Conservation (phyloP, 2,888 invertebrate species). For the Baccha elongata region DNA sequence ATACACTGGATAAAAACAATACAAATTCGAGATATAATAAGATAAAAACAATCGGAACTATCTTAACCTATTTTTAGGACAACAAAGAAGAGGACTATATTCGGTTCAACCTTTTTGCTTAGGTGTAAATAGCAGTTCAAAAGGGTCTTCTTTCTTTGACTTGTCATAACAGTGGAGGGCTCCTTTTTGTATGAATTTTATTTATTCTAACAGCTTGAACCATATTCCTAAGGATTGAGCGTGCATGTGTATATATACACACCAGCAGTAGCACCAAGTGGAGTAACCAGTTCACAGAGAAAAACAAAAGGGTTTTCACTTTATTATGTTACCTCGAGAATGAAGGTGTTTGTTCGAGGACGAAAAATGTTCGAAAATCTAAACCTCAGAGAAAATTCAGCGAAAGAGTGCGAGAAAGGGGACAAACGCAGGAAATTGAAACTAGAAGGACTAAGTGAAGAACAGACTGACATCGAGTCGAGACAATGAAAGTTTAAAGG, state of each 20-base stretch:
- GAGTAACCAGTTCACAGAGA: slow-evolving; percentile 48
- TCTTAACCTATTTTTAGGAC: slow-evolving; percentile 59
- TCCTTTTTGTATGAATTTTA: slow-evolving; percentile 18
- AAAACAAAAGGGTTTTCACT: slow-evolving; percentile 64
- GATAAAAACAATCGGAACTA: slow-evolving; percentile 52
- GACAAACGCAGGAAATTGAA: slow-evolving; percentile 30
- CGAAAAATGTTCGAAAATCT: no score
- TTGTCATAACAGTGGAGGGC: slow-evolving; percentile 36
- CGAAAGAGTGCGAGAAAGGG: slow-evolving; percentile 6
- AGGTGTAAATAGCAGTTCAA: slow-evolving; percentile 6
- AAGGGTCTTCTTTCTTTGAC: no score
- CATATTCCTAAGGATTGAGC: slow-evolving; percentile 32
- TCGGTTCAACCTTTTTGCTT: slow-evolving; percentile 42
- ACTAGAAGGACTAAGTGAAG: slow-evolving; percentile 66
- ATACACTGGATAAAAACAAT: slow-evolving; percentile 29
- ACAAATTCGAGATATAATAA: slow-evolving; percentile 30
- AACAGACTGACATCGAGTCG: slow-evolving; percentile 42
- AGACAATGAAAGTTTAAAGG: slow-evolving; percentile 61
- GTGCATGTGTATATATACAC: slow-evolving; percentile 14
- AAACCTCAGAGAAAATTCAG: no score
- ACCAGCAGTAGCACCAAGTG: no score
- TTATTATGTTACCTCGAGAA: slow-evolving; percentile 55
- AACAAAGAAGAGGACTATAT: slow-evolving; percentile 24
- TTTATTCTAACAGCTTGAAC: slow-evolving; percentile 45
- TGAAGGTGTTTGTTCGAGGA: slow-evolving; percentile 57